Conservation (phyloP, 2,888 invertebrate species). For the Bellardia bayeri region DNA sequence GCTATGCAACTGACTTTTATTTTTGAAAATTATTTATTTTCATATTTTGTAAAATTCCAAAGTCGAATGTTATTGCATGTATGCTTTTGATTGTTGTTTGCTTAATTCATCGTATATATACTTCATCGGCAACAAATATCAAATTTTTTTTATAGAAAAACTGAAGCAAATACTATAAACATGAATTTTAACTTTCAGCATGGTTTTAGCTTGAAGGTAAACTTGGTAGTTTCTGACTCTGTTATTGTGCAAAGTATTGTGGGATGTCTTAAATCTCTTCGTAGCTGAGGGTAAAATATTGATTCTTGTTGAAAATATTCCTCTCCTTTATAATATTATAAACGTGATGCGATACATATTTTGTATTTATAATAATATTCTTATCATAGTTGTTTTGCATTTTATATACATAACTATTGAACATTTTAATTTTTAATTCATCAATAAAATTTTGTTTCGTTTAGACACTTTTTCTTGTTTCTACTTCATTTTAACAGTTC, state of each 20-base stretch:
- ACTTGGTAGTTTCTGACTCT: background rate
- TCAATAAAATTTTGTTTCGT: no score
- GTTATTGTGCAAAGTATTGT: background rate
- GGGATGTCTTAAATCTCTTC: background rate
- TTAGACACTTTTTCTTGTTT: no score
- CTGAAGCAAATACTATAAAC: background rate
- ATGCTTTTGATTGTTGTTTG: background rate
- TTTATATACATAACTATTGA: no score
- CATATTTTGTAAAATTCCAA: background rate
- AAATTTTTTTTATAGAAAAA: conserved; percentile 13
- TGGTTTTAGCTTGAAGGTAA: background rate
- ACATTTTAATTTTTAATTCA: no score
- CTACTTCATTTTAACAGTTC: no score
- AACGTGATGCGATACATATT: no score
- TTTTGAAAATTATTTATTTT: background rate
- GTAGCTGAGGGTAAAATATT: background rate
- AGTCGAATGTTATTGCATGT: background rate
- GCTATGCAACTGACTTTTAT: background rate
- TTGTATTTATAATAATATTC: no score
- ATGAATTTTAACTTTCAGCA: background rate
- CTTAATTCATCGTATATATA: background rate
- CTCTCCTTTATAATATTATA: no score
- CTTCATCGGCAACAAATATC: background rate
- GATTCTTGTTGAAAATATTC: background rate
- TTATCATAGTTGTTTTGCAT: no score